phyloP scores from a whole-genome alignment of 2,888 invertebrate genomes.

The Itoplectis maculator region DNA sequence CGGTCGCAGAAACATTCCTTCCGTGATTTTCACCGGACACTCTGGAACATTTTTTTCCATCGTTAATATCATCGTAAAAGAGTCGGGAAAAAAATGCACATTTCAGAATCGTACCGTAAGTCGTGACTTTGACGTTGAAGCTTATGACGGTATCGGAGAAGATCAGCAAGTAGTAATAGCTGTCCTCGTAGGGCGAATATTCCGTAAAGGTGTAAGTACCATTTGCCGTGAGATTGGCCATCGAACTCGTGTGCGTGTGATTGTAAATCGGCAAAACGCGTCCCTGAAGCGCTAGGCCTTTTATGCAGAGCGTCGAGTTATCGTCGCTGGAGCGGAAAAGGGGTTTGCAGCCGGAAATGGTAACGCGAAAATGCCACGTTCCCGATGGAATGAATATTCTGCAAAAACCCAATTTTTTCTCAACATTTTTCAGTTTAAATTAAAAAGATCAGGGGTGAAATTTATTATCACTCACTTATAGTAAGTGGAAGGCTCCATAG shows the following conservation, averaged over 20 bases:
- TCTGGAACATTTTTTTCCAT: slow-evolving; percentile 72
- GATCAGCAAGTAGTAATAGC: slow-evolving; percentile 85
- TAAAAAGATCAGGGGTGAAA: neutral
- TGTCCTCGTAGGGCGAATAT: slow-evolving; percentile 84
- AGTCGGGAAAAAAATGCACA: neutral
- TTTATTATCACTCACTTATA: slow-evolving; percentile 82
- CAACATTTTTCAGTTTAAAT: neutral
- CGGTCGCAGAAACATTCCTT: slow-evolving; percentile 73
- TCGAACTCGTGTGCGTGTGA: slow-evolving; percentile 73
- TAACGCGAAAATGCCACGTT: slow-evolving; percentile 83
- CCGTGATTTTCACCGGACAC: slow-evolving; percentile 78
- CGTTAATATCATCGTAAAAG: neutral
- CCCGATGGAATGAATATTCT: slow-evolving; percentile 85
- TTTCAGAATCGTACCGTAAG: slow-evolving; percentile 76
- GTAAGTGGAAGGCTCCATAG: slow-evolving; percentile 83
- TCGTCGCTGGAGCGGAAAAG: slow-evolving; percentile 74
- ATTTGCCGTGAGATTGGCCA: slow-evolving; percentile 78
- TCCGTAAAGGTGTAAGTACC: slow-evolving; percentile 82
- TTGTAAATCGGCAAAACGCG: slow-evolving; percentile 82
- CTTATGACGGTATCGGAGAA: slow-evolving; percentile 83
- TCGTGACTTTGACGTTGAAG: slow-evolving; percentile 82
- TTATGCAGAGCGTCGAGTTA: slow-evolving; percentile 79
- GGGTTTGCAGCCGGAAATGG: slow-evolving; percentile 83
- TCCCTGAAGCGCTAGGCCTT: slow-evolving; percentile 81
- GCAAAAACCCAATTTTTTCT: too few relatives aligned